A percentile compares a stretch with the other conserved stretches of the same genome.
Evolutionary conservation across 2,113 vertebrate species (phyloP).

Genomic region (Apus apus): DNA sequence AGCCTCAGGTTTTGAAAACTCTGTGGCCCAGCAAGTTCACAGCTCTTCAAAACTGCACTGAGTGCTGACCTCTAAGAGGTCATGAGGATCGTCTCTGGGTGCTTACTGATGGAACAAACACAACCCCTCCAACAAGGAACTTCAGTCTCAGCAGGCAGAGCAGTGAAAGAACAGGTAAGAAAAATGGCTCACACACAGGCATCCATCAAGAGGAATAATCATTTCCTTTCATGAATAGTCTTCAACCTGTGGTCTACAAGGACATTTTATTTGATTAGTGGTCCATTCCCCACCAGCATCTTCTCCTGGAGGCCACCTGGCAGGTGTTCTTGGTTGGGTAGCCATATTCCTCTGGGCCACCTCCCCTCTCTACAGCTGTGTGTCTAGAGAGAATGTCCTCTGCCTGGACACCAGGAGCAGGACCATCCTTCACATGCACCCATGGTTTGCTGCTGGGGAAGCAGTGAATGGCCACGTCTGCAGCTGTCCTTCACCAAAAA

Average conservation of each 20-base stretch:
- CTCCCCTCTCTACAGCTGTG: background rate
- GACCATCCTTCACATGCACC: fast-evolving
- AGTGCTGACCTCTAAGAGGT: background rate
- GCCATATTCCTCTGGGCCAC: fast-evolving
- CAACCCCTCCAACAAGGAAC: background rate
- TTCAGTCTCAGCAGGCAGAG: background rate
- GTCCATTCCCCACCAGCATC: background rate
- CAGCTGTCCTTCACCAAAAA: background rate
- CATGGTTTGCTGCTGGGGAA: background rate
- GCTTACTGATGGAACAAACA: background rate
- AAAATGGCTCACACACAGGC: background rate
- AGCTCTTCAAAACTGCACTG: background rate
- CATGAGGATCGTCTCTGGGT: background rate
- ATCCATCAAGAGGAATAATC: background rate
- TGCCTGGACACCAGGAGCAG: background rate
- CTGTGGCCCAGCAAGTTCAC: background rate
- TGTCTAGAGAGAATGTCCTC: background rate
- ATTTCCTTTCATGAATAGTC: fast-evolving
- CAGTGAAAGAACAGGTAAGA: background rate
- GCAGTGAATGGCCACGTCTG: fast-evolving
- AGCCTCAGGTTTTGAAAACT: background rate
- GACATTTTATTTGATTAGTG: background rate
- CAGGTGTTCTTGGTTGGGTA: background rate
- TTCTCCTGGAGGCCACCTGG: background rate
- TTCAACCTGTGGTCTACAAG: background rate